phyloP scores from a whole-genome alignment of 2,888 invertebrate species.

The Zhengitettix transpicula region DNA sequence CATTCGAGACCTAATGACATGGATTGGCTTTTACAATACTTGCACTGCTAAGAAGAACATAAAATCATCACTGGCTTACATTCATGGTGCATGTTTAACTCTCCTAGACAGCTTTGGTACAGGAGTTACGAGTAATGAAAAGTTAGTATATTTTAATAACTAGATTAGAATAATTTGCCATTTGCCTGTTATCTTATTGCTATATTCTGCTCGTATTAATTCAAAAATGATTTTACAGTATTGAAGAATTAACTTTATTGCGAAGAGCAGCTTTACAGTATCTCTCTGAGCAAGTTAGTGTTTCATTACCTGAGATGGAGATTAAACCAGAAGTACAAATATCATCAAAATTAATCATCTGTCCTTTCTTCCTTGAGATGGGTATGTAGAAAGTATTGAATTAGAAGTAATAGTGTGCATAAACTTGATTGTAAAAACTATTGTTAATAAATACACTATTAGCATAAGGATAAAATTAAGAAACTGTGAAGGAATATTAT shows the following conservation, averaged over 20 bases:
- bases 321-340: too few relatives aligned
- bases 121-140: conserved; percentile 57
- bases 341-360: conserved; percentile 46
- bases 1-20: conserved; percentile 79
- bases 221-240: conserved; percentile 15
- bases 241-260: conserved; percentile 22
- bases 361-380: conserved; percentile 55
- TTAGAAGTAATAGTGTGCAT: too few relatives aligned
- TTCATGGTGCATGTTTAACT: conserved; percentile 82
- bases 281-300: conserved; percentile 35
- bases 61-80: conserved; percentile 38
- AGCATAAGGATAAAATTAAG: not conserved
- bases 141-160: conserved; percentile 24
- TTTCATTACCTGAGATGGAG: conserved; percentile 15
- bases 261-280: conserved; percentile 35
- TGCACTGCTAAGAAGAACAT: conserved; percentile 22
- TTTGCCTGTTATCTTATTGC: not conserved
- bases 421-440: not conserved
- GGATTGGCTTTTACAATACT: conserved; percentile 77
- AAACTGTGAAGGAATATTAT: not conserved
- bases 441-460: not conserved
- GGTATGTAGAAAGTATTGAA: conserved; percentile 22
- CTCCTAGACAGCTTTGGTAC: conserved; percentile 85
- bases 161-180: conserved; percentile 17
- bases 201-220: not conserved